These are phyloP conservation scores for Cyclargus thomasi DNA, from an alignment of 1,140 invertebrate species.

Conservation along the genomic window DNA sequence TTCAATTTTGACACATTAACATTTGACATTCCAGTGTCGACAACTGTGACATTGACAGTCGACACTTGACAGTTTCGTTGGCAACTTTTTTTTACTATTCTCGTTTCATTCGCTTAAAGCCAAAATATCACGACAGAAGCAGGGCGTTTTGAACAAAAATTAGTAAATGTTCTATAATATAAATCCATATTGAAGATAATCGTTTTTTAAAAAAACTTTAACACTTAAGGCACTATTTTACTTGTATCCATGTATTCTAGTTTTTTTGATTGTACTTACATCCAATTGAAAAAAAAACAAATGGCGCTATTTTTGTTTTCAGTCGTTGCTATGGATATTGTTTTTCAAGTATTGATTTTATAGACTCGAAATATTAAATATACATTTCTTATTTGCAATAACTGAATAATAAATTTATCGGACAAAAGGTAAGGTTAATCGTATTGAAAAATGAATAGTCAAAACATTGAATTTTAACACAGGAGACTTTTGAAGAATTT, in stretches of 20 bases:
- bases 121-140: too few species aligned
- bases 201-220: too few species aligned
- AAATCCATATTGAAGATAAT: too few species aligned
- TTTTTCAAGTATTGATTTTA: background rate
- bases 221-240: too few species aligned
- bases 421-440: constrained; percentile 27
- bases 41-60: background rate
- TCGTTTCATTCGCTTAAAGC: too few species aligned
- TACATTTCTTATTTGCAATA: background rate
- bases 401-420: constrained; percentile 13
- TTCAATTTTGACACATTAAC: background rate
- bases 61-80: too few species aligned
- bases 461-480: background rate
- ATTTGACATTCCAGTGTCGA: background rate
- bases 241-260: too few species aligned
- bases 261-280: too few species aligned
- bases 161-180: too few species aligned
- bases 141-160: too few species aligned
- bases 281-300: background rate
- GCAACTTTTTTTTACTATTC: too few species aligned
- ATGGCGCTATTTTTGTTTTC: constrained; percentile 39
- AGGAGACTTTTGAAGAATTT: background rate
- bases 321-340: constrained; percentile 31
- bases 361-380: background rate
- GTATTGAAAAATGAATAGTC: background rate